Evolutionary conservation across 1,140 invertebrate genomes (phyloP).

Genomic region (Dendroctonus ponderosae): DNA sequence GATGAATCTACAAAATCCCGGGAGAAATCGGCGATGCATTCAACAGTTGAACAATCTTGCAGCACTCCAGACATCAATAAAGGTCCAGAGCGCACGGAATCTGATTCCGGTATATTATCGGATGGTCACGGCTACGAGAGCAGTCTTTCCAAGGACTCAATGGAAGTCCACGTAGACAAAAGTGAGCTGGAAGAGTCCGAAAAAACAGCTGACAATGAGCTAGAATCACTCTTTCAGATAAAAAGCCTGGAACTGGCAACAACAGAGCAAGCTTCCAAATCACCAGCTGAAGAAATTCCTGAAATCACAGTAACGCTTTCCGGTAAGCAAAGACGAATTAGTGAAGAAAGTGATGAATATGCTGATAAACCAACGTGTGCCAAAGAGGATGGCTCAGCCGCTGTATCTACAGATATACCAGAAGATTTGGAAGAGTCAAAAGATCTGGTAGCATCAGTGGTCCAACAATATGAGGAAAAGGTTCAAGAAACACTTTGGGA

Average conservation of each 20-base stretch:
- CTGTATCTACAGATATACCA: conserved; percentile 48
- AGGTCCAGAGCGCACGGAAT: no score
- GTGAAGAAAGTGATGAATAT: conserved; percentile 49
- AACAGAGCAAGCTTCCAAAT: conserved; percentile 31
- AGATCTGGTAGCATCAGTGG: conserved; percentile 47
- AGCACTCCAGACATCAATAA: no score
- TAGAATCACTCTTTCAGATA: conserved; percentile 44
- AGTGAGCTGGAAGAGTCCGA: conserved; percentile 55
- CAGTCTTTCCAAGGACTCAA: conserved; percentile 48
- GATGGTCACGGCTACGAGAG: conserved; percentile 37
- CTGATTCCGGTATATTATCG: not conserved
- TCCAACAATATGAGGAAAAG: conserved; percentile 59
- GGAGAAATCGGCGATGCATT: no score
- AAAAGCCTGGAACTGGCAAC: conserved; percentile 35
- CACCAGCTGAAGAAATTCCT: conserved; percentile 43
- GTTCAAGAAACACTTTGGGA: conserved; percentile 64
- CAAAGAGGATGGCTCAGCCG: conserved; percentile 18
- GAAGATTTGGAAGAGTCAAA: conserved; percentile 43
- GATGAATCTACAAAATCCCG: no score
- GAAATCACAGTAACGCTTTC: conserved; percentile 49
- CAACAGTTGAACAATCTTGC: no score
- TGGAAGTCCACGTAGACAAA: conserved; percentile 56
- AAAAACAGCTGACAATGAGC: conserved; percentile 50
- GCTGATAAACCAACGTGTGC: conserved; percentile 13
- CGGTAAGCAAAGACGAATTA: conserved; percentile 47